These are phyloP conservation scores for Acanthisitta chloris DNA, from an alignment of 2,113 vertebrate genomes.

Conservation along the genomic window DNA sequence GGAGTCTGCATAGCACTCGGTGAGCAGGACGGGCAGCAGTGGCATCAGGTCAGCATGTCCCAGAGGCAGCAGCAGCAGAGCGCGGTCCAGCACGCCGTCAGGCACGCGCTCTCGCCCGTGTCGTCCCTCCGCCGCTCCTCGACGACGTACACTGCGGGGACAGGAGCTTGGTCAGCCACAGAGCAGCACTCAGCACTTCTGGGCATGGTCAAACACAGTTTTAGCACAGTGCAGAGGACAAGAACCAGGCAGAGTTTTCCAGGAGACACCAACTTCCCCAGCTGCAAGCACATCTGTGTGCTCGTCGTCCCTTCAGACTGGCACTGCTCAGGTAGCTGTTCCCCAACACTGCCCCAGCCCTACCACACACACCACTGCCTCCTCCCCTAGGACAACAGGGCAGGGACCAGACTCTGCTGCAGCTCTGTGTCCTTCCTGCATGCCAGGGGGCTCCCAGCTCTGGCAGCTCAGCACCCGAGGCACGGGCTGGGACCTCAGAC, in stretches of 20 bases:
- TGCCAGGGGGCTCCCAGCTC: neutral
- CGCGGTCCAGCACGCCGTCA: conserved; percentile 94
- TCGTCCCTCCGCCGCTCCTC: conserved; percentile 89
- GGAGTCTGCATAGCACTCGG: conserved; percentile 51
- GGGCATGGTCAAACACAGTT: accelerated
- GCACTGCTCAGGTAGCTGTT: neutral
- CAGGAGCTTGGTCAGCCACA: neutral
- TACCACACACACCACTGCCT: accelerated
- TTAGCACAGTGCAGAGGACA: accelerated
- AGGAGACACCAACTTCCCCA: neutral
- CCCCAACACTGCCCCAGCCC: neutral
- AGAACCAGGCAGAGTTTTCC: neutral
- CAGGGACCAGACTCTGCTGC: neutral
- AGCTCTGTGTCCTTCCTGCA: neutral
- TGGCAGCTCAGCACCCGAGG: neutral
- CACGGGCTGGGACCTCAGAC: neutral
- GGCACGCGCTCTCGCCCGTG: conserved; percentile 82
- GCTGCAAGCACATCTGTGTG: accelerated
- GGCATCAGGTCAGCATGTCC: conserved; percentile 92
- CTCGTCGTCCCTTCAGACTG: accelerated
- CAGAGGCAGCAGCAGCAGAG: conserved; percentile 97
- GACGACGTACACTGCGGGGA: conserved; percentile 87
- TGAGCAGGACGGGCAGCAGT: neutral
- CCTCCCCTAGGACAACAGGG: neutral
- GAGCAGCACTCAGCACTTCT: neutral